phyloP scores from a whole-genome alignment of 1,140 invertebrate species.

The Lucilia cuprina region DNA sequence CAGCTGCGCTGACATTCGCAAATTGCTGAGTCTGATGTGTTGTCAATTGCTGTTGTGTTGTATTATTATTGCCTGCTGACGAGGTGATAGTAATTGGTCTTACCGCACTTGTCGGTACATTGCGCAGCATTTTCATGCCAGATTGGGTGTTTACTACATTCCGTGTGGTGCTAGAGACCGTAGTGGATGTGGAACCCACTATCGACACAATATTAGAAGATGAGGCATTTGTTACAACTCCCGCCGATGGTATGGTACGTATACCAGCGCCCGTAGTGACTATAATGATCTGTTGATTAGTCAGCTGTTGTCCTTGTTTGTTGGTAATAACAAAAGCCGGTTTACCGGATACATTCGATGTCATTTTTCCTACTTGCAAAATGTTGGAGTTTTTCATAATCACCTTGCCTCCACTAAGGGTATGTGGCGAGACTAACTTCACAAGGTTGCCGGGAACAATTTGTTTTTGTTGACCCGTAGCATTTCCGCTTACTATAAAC shows the following conservation, averaged over 20 bases:
- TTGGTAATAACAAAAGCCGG: conserved; percentile 61
- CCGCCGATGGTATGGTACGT: conserved; percentile 62
- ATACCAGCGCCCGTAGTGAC: conserved; percentile 73
- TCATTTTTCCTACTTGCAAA: conserved; percentile 69
- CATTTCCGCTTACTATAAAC: conserved; percentile 24
- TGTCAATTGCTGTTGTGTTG: conserved; percentile 33
- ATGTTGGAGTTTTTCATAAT: conserved; percentile 76
- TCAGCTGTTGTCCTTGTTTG: conserved; percentile 63
- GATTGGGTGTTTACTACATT: conserved; percentile 61
- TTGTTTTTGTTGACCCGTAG: conserved; percentile 52
- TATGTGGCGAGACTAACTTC: conserved; percentile 55
- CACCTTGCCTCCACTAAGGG: conserved; percentile 65
- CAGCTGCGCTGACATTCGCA: background rate
- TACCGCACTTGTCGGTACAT: conserved; percentile 62
- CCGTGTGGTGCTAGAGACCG: conserved; percentile 49
- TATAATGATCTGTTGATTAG: conserved; percentile 73
- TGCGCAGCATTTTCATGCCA: conserved; percentile 74
- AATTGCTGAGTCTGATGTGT: conserved; percentile 41
- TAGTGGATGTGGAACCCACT: conserved; percentile 50
- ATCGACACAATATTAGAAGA: conserved; percentile 57
- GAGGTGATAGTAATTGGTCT: conserved; percentile 77
- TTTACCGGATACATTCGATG: conserved; percentile 57
- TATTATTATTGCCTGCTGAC: conserved; percentile 54
- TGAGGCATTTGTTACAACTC: conserved; percentile 67
- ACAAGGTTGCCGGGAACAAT: conserved; percentile 57